Evolutionary conservation across 30 jellyfish, hydroid and myxozoan species (phyloP), one percentile per base, ranked within the genome.

Genomic region (Chrysaora quinquecirrha): DNA sequence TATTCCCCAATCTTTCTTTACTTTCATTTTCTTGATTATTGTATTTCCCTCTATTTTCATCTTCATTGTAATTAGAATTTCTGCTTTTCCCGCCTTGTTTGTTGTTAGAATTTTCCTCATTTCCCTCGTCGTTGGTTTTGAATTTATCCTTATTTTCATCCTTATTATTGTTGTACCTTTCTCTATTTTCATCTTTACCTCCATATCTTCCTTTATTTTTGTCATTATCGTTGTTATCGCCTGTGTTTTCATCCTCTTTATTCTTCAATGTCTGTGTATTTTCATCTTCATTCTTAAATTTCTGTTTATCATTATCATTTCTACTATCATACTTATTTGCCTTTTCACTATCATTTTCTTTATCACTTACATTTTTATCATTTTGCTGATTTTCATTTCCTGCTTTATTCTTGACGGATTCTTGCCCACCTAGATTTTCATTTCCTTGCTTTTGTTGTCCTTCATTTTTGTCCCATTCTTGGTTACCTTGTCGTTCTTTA

Each of bases 401-500:
- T n/a, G 24, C 68, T 0, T 20, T 60, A 22, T 28, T 34, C n/a
- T 58, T 34, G 3, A 28, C 23, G 33, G 23, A 14, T 56, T 60
- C 63, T 34, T 33, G 33, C 24, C 33, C 14, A 30, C 33, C 43
- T 3, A 7, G 12, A 32, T 25, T 20, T 71, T 43, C 16, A 4
- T 11, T 33, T 3, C 33, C 83, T 22, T 33, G 30, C 33, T 16
- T 29, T 71, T 33, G 12, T 24, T n/a, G 24, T 19, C 46, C 31
- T 43, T 75, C 87, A 29, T 75, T 56, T 0, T 46, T 38, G 18
- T 75, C 86, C 24, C 33, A 28, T 29, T 49, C 35, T 31, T 62
- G 61, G 9, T 79, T 49, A 22, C 63, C 48, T 23, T 31, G 34
- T 62, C n/a, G 72, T 64, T 48, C 50, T 25, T 29, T 27, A 3